Evolutionary conservation across 37 sponge, comb jelly and placozoan genomes (phyloP).

Genomic region (Crambe crambe): DNA sequence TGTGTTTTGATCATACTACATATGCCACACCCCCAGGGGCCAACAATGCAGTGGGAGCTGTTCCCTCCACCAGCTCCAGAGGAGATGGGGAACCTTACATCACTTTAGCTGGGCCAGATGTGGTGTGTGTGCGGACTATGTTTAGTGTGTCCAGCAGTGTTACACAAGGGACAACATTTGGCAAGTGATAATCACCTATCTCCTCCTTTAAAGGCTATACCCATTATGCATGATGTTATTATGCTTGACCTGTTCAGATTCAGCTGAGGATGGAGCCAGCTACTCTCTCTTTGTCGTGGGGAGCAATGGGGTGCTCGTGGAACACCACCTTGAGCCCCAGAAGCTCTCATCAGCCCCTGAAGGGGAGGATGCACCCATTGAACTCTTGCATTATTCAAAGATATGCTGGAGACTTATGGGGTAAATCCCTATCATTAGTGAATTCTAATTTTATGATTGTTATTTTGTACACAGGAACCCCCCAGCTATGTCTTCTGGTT

Average conservation of each 20-base stretch:
- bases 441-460: background rate
- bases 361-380: slow-evolving; percentile 80
- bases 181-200: background rate
- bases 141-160: background rate
- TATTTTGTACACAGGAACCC: slow-evolving; percentile 10
- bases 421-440: slow-evolving; percentile 24
- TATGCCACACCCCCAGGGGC: too few relatives aligned
- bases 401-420: slow-evolving; percentile 72
- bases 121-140: slow-evolving; percentile 30
- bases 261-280: slow-evolving; percentile 7
- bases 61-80: background rate
- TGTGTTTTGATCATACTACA: too few relatives aligned
- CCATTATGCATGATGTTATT: background rate
- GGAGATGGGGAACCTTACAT: slow-evolving; percentile 9
- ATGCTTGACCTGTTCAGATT: too few relatives aligned
- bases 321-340: slow-evolving; percentile 49
- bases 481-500: slow-evolving; percentile 9
- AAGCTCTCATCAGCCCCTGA: slow-evolving; percentile 32
- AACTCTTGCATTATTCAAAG: slow-evolving; percentile 46
- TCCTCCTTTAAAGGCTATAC: background rate
- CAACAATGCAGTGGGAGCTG: too few relatives aligned
- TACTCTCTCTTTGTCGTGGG: slow-evolving; percentile 68
- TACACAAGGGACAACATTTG: background rate
- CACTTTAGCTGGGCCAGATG: slow-evolving; percentile 37
- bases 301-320: slow-evolving; percentile 45